phyloP scores from a whole-genome alignment of 1,140 invertebrate species.

The Apis laboriosa region DNA sequence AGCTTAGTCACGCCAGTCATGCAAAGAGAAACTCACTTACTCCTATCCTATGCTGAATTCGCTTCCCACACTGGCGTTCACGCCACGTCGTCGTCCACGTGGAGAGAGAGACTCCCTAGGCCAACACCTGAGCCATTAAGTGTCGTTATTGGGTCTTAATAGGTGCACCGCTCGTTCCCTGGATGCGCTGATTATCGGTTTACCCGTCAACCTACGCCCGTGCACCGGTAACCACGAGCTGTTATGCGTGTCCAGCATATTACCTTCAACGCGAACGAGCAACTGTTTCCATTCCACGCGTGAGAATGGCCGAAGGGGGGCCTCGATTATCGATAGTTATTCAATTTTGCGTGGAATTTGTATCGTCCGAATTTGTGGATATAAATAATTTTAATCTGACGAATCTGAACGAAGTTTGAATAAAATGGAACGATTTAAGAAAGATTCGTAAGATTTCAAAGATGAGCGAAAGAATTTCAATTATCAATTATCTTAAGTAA shows the following conservation, averaged over 20 bases:
- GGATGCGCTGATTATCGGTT: slow-evolving; percentile 77
- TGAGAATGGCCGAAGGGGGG: slow-evolving; percentile 34
- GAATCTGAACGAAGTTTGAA: too few relatives aligned
- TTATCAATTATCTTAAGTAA: too few relatives aligned
- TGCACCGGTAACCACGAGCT: slow-evolving; percentile 56
- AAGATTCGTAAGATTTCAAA: too few relatives aligned
- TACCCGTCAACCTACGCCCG: slow-evolving; percentile 63
- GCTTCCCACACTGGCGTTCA: slow-evolving; percentile 38
- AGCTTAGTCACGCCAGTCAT: slow-evolving; percentile 75
- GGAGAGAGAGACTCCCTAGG: not conserved
- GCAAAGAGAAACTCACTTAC: slow-evolving; percentile 73
- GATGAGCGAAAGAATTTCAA: too few relatives aligned
- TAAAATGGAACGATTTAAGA: too few relatives aligned
- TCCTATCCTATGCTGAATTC: not conserved
- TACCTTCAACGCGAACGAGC: slow-evolving; percentile 3
- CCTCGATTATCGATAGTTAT: slow-evolving; percentile 2
- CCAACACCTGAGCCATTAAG: slow-evolving; percentile 70
- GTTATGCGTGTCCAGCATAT: slow-evolving; percentile 52
- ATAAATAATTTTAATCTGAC: too few relatives aligned
- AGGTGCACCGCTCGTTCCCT: slow-evolving; percentile 69
- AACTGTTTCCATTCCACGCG: slow-evolving; percentile 37
- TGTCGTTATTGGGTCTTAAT: slow-evolving; percentile 77
- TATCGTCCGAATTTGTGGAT: too few relatives aligned
- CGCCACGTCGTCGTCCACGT: not conserved
- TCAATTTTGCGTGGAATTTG: not conserved